These are phyloP conservation scores for Cephus nigrinus DNA, from an alignment of 2,888 invertebrate species.

Conservation along the genomic window DNA sequence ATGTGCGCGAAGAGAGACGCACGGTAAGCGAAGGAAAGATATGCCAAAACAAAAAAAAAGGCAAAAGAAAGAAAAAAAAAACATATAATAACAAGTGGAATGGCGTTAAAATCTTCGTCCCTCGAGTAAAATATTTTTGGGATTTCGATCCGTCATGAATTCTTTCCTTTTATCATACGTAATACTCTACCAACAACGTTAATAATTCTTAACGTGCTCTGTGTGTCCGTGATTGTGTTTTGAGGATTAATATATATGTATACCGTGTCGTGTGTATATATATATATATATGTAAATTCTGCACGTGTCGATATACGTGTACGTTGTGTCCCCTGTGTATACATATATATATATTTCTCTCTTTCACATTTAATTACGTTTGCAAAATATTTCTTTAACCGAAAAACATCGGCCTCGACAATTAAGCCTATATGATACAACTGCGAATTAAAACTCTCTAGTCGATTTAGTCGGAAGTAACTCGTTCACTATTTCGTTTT, in stretches of 20 bases:
- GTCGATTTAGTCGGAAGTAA: constrained; percentile 51
- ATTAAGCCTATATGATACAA: constrained; percentile 58
- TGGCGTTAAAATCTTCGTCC: constrained; percentile 38
- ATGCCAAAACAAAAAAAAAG: background rate
- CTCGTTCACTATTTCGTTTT: constrained; percentile 30
- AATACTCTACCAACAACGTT: constrained; percentile 20
- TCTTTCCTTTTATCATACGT: background rate
- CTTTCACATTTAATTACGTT: constrained; percentile 49
- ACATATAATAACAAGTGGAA: constrained; percentile 35
- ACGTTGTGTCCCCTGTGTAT: constrained; percentile 1
- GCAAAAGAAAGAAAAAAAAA: background rate
- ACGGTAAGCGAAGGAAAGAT: background rate
- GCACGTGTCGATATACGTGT: background rate
- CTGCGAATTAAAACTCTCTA: constrained; percentile 41
- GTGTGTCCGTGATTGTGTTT: constrained; percentile 33
- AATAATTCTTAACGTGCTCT: constrained; percentile 38
- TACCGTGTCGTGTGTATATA: constrained; percentile 26
- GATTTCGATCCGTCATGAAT: constrained; percentile 1
- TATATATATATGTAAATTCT: constrained; percentile 25
- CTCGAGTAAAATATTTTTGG: background rate
- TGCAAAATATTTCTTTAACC: constrained; percentile 55
- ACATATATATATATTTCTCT: constrained; percentile 28
- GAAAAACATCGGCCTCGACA: constrained; percentile 36
- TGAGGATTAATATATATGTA: constrained; percentile 26
- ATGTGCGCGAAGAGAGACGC: background rate